Conservation (phyloP, 2,113 vertebrate species). For the Lucifuga dentata region DNA sequence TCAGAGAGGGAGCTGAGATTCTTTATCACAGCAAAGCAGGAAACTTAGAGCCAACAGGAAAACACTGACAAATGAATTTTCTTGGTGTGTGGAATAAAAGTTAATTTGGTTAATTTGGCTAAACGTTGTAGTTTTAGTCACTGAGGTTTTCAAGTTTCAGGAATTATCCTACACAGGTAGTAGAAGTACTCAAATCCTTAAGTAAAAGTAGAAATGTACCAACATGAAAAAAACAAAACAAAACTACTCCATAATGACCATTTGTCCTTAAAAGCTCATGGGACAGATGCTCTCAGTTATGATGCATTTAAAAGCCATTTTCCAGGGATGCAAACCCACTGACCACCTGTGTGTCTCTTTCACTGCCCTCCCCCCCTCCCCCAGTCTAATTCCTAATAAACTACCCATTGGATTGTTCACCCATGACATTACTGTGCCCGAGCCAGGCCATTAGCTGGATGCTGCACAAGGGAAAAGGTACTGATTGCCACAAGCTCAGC, state of each 20-base stretch:
- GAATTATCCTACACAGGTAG: no score
- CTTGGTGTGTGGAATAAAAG: no score
- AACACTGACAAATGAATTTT: no score
- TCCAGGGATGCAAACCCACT: conserved; percentile 20
- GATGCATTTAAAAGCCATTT: conserved; percentile 39
- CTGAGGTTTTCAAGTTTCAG: not conserved
- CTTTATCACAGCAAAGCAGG: not conserved
- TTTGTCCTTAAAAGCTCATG: not conserved
- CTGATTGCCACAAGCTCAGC: conserved; percentile 54
- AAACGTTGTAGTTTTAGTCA: no score
- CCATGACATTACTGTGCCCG: conserved; percentile 60
- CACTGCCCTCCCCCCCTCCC: conserved; percentile 29
- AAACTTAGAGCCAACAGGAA: not conserved
- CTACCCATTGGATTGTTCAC: conserved; percentile 65
- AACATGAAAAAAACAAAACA: not conserved
- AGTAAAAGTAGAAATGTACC: not conserved
- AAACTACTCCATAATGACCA: conserved; percentile 22
- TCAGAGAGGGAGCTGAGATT: conserved; percentile 5
- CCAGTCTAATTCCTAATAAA: conserved; percentile 61
- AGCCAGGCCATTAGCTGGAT: conserved; percentile 61
- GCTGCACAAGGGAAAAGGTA: conserved; percentile 43
- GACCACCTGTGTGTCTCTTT: conserved; percentile 61
- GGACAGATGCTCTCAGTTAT: conserved; percentile 24
- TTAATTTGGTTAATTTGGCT: no score
- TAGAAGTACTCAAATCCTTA: not conserved